Evolutionary conservation across 2,113 vertebrate species (phyloP).

Genomic region (Mystacornis crossleyi): DNA sequence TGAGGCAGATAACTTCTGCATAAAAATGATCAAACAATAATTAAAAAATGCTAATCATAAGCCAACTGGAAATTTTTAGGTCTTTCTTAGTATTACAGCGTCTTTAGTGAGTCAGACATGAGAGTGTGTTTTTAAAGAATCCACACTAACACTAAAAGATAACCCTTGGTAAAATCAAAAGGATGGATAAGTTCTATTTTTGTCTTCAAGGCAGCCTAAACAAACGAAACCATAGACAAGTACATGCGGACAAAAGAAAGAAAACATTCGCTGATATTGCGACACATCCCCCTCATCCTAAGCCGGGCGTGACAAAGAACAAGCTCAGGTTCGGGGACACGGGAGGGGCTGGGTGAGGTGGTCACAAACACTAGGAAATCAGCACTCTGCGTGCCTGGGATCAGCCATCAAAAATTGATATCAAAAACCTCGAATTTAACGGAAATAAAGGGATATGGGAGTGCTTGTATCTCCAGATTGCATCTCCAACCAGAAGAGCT

Average conservation of each 20-base stretch:
- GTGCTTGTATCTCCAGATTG: neutral
- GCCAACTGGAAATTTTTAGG: neutral
- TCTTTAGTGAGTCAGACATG: neutral
- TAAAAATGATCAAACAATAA: neutral
- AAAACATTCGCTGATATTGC: neutral
- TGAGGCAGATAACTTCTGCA: neutral
- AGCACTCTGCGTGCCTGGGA: neutral
- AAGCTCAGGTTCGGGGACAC: rapidly evolving
- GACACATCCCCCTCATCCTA: rapidly evolving
- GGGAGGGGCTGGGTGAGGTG: neutral
- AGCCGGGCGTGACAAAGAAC: neutral
- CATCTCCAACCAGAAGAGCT: neutral
- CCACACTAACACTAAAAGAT: too few species aligned
- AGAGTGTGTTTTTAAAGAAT: neutral
- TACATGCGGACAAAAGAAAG: neutral
- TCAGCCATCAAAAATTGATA: neutral
- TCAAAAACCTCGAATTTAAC: neutral
- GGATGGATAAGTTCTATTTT: neutral
- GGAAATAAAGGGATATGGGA: neutral
- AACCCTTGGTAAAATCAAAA: neutral
- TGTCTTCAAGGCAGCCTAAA: neutral
- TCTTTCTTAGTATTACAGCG: neutral
- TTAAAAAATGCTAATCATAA: neutral
- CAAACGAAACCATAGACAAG: neutral
- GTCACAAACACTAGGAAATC: neutral